phyloP scores from a whole-genome alignment of 2,888 invertebrate species.

The Drosophila longiperda region DNA sequence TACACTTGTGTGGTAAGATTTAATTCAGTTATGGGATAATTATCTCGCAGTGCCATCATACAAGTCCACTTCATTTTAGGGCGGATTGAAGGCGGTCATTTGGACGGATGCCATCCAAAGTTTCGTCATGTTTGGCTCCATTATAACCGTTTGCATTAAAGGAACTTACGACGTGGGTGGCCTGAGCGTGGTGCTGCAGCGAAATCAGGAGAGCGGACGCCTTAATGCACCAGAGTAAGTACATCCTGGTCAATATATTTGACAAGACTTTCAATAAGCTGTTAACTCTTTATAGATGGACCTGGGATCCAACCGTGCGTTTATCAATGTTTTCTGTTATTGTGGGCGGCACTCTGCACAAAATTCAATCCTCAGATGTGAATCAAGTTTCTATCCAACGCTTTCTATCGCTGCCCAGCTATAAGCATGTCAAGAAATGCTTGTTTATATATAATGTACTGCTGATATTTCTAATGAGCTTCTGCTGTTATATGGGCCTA shows the following conservation, averaged over 20 bases:
- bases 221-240: slow-evolving; percentile 90
- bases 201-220: slow-evolving; percentile 89
- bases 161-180: slow-evolving; percentile 91
- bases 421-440: slow-evolving; percentile 89
- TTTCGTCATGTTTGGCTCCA: slow-evolving; percentile 90
- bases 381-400: slow-evolving; percentile 95
- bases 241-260: not conserved
- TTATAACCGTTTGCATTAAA: slow-evolving; percentile 90
- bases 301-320: slow-evolving; percentile 91
- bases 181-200: slow-evolving; percentile 87
- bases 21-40: slow-evolving; percentile 38
- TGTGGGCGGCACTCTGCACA: slow-evolving; percentile 91
- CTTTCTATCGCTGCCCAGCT: slow-evolving; percentile 90
- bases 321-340: slow-evolving; percentile 91
- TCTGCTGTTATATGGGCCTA: slow-evolving; percentile 90
- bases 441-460: slow-evolving; percentile 89
- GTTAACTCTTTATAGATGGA: slow-evolving; percentile 87
- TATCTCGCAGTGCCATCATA: not conserved
- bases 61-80: slow-evolving; percentile 85
- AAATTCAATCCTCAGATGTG: slow-evolving; percentile 90
- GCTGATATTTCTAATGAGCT: slow-evolving; percentile 87
- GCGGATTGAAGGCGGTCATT: slow-evolving; percentile 92
- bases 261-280: not conserved
- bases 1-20: slow-evolving; percentile 94
- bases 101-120: slow-evolving; percentile 94